Percentiles rank a stretch among this genome's conserved stretches.
These are phyloP conservation scores for Therioaphis trifolii DNA, from an alignment of 2,888 invertebrate genomes.

Conservation along the genomic window DNA sequence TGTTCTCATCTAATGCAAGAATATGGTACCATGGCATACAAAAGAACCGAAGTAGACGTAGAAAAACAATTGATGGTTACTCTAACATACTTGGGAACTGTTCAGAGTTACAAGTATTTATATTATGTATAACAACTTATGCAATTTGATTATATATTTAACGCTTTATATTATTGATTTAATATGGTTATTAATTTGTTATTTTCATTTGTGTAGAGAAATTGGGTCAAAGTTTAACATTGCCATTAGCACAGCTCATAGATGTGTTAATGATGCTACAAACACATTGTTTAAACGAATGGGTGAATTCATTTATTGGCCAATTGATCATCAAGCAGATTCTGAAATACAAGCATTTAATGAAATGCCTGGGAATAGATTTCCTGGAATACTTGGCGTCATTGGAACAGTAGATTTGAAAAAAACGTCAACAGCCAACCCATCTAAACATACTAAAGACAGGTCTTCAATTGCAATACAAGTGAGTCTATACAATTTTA, in stretches of 20 bases:
- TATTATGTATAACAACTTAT: too few relatives aligned
- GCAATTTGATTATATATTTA: too few relatives aligned
- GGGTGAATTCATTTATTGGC: slow-evolving; percentile 55
- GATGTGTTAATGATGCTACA: slow-evolving; percentile 51
- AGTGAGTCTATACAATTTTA: background rate
- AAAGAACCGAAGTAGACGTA: slow-evolving; percentile 41
- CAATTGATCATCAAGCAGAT: slow-evolving; percentile 37
- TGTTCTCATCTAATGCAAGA: slow-evolving; percentile 45
- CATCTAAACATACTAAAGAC: slow-evolving; percentile 47
- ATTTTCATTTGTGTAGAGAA: slow-evolving; percentile 18
- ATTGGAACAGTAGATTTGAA: slow-evolving; percentile 56
- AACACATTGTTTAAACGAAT: slow-evolving; percentile 43
- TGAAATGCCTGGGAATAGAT: slow-evolving; percentile 29
- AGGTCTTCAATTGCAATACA: slow-evolving; percentile 54
- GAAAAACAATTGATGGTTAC: slow-evolving; percentile 54
- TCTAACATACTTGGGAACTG: slow-evolving; percentile 49
- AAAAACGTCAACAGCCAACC: slow-evolving; percentile 50
- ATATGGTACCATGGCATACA: slow-evolving; percentile 9
- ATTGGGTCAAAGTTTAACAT: slow-evolving; percentile 49
- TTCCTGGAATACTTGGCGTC: slow-evolving; percentile 53
- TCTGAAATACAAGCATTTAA: slow-evolving; percentile 44
- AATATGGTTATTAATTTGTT: background rate
- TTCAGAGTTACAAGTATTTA: slow-evolving; percentile 50
- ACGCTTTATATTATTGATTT: too few relatives aligned
- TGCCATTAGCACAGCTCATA: slow-evolving; percentile 52